Evolutionary conservation across 2,797 vertebrate genomes (phyloP), one percentile per base, ranked within the genome.

Genomic region (Smutsia temminckii): DNA sequence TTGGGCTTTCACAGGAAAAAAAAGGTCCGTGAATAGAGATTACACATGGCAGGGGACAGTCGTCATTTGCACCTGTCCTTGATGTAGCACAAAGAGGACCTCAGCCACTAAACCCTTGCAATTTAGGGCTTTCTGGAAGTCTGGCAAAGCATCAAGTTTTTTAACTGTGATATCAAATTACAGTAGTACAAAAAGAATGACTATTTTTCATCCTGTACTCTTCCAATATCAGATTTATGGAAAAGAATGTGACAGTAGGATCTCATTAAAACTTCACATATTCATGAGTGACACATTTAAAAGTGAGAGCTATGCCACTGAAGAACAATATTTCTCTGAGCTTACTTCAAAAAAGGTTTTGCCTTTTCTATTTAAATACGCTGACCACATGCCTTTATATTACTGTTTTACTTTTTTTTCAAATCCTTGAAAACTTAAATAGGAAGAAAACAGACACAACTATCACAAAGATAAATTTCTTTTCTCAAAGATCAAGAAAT

Each of bases 191-290:
- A 84, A 86, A 87, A 51, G 5, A 94, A 63, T 40, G 77, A 63
- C 18, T 49, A 59, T 34, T 91, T 92, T 93, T 75, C 37, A 90
- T n/a, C n/a, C 21, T 7, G 49, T 93, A 32, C 14, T 92, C 89
- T 93, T 74, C 53, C 20, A 84, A 34, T 32, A 89, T 75, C 40
- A 34, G 75, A 93, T 40, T 91, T 89, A 69, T 27, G 34, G 29
- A 75, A 55, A 42, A 92, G 53, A 55, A 71, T 63, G 71, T 66
- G 86, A 74, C n/a, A 59, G 78, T 3, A 68, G 74, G 27, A 16
- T 95, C 81, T 92, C 64, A 49, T 84, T 46, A 85, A 27, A 96
- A 91, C 57, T 86, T 94, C 57, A 95, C 69, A 93, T 81, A 77
- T 77, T 88, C 27, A 84, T 40, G 72, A 92, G 51, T 46, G 79